phyloP scores from a whole-genome alignment of 2,888 invertebrate genomes.

The Cryptosula pallasiana region DNA sequence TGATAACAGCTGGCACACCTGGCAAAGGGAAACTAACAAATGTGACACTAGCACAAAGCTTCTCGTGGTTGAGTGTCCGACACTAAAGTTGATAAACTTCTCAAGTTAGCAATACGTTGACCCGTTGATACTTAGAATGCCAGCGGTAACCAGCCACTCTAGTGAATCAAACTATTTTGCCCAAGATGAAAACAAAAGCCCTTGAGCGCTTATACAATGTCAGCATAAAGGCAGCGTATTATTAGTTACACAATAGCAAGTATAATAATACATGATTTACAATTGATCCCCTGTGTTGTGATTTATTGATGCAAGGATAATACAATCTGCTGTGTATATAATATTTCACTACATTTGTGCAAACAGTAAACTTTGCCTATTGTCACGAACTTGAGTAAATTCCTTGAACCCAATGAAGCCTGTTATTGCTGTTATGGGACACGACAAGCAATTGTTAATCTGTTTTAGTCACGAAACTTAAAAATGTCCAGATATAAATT shows the following conservation, averaged over 20 bases:
- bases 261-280: neutral
- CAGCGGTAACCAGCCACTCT: constrained; percentile 8
- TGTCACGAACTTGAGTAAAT: neutral
- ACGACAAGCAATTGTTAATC: too few species aligned
- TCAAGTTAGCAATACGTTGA: neutral
- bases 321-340: neutral
- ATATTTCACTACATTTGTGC: neutral
- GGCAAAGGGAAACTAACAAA: too few species aligned
- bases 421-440: too few species aligned
- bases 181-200: neutral
- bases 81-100: neutral
- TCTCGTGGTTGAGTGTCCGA: neutral
- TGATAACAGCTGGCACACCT: too few species aligned
- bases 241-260: neutral
- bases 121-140: neutral
- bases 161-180: neutral
- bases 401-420: too few species aligned
- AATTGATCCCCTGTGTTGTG: neutral
- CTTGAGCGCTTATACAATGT: neutral
- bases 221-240: neutral
- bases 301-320: neutral
- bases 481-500: too few species aligned
- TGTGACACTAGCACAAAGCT: too few species aligned
- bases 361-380: neutral
- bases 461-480: too few species aligned